Percentiles rank a stretch among this genome's conserved stretches.
Evolutionary conservation across 2,113 vertebrate genomes (phyloP).

Genomic region (Tragelaphus buxtoni): DNA sequence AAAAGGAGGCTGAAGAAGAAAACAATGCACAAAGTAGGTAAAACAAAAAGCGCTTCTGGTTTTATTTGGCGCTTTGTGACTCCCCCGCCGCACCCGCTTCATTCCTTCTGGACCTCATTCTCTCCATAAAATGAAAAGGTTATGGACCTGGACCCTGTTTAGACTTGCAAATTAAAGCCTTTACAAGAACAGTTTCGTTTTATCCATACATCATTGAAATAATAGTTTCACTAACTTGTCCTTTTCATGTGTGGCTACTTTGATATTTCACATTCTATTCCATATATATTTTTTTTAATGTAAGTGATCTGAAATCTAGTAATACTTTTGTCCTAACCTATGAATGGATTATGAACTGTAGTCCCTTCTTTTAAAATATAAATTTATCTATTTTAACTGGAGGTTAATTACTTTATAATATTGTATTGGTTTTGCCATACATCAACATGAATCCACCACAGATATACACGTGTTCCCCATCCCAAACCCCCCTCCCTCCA

Average conservation of each 20-base stretch:
- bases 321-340: neutral
- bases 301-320: neutral
- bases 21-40: neutral
- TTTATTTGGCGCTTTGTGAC: neutral
- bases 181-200: neutral
- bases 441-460: too few species aligned
- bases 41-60: neutral
- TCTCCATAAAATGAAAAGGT: neutral
- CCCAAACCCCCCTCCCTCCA: too few species aligned
- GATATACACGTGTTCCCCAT: too few species aligned
- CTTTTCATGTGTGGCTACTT: neutral
- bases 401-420: too few species aligned
- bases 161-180: neutral
- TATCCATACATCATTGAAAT: neutral
- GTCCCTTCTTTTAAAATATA: neutral
- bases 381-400: too few species aligned
- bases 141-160: neutral
- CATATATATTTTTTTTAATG: neutral
- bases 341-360: neutral
- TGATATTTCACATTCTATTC: neutral
- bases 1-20: neutral
- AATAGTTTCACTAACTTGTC: neutral
- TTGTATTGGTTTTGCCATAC: too few species aligned
- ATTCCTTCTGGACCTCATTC: neutral
- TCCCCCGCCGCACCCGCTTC: rapidly evolving